phyloP scores from a whole-genome alignment of 2,113 vertebrate species.

The Oreotragus oreotragus region DNA sequence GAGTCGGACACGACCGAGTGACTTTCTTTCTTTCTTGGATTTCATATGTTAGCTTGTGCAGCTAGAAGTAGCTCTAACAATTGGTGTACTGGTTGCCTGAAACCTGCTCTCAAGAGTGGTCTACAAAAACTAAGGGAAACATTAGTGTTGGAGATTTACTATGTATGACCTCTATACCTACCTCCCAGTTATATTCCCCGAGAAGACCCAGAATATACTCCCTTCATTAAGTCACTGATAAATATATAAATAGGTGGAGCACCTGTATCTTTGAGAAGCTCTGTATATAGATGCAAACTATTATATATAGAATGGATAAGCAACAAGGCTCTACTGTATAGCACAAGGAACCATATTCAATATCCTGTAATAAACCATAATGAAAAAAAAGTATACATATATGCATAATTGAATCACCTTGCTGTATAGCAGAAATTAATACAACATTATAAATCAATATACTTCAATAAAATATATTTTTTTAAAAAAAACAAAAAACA shows the following conservation, averaged over 20 bases:
- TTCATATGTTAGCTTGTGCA: neutral
- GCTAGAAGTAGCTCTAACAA: neutral
- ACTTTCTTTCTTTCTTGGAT: neutral
- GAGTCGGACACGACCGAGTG: too few species aligned
- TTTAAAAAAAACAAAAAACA: too few species aligned
- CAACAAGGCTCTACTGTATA: neutral
- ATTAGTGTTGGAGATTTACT: neutral
- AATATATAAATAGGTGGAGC: neutral
- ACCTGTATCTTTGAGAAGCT: neutral
- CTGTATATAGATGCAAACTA: neutral
- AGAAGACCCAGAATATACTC: neutral
- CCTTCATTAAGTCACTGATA: neutral
- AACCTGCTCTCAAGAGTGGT: neutral
- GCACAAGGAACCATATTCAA: neutral
- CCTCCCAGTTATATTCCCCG: neutral
- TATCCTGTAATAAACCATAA: neutral
- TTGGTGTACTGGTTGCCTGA: neutral
- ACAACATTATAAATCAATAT: neutral
- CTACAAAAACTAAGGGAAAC: neutral
- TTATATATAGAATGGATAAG: neutral
- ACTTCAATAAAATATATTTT: neutral
- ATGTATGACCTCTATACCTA: neutral
- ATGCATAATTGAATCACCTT: neutral
- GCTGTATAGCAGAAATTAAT: neutral
- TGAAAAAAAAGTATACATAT: neutral